Evolutionary conservation across 2,113 vertebrate species (phyloP), one percentile per base, ranked within the genome.

Genomic region (Orthonyx spaldingii): DNA sequence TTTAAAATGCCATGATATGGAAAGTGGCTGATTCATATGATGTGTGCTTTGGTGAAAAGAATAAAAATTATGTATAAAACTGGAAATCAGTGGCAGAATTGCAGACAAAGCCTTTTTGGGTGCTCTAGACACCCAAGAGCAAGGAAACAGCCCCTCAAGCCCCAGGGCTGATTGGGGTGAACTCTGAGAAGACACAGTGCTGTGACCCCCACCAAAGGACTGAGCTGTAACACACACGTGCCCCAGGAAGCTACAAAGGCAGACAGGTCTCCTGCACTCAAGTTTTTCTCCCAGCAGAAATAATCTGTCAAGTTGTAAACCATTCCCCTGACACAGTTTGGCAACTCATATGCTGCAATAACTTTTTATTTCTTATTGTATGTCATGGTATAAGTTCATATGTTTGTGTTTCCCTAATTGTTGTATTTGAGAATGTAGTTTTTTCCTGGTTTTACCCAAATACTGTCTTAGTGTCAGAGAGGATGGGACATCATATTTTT

Each of bases 171-270:
- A 22, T 0, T 76, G 23, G 21, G 21, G 14, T 13, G 17, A 60
- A 35, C 27, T 64, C 35, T 6, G n/a, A 50, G 49, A 23, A 26
- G 13, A 19, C 26, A 9, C 2, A 0, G 47, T 1, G 1, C 33
- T 39, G 56, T 37, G 42, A 63, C 2, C 15, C 35, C 9, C 14
- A 7, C 20, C 32, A 22, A 57, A 61, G 47, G 32, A 37, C 41
- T 9, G n/a, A 70, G 33, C 55, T 87, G 7, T 27, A 32, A 35
- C 35, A 59, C 26, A 12, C 17, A 18, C 1, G 0, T 26, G 59
- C 17, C 23, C 33, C 20, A 16, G 11, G 6, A 68, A 47, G 8
- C 33, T 39, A 20, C 37, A 63, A 70, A 78, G 21, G 39, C 64
- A 84, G 35, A 37, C 1, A 1, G 16, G 16, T 42, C 35, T 76